Percentiles rank a stretch among this genome's conserved stretches.
These are phyloP conservation scores for Dromococcyx pavoninus DNA, from an alignment of 2,797 vertebrate species.

Conservation along the genomic window DNA sequence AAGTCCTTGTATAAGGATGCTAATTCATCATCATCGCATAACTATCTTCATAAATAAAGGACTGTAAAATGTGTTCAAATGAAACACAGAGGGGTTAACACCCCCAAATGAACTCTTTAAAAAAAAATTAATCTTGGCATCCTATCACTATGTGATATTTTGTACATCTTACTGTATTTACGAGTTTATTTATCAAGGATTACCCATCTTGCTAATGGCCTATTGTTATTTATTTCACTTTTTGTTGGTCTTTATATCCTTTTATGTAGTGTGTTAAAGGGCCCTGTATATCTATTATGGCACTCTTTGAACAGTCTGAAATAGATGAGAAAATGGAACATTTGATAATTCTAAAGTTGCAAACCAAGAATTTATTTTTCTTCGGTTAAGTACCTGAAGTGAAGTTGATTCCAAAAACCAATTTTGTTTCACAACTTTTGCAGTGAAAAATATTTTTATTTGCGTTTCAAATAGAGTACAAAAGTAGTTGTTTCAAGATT, in stretches of 20 bases:
- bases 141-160: slow-evolving; percentile 96
- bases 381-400: slow-evolving; percentile 69
- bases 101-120: slow-evolving; percentile 79
- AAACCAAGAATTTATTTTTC: slow-evolving; percentile 66
- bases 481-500: slow-evolving; percentile 81
- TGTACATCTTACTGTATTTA: slow-evolving; percentile 92
- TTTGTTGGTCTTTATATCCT: slow-evolving; percentile 86
- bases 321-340: slow-evolving; percentile 77
- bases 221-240: slow-evolving; percentile 92
- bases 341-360: slow-evolving; percentile 77
- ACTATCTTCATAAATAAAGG: slow-evolving; percentile 80
- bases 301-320: slow-evolving; percentile 80
- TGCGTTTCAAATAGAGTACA: slow-evolving; percentile 77
- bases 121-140: slow-evolving; percentile 83
- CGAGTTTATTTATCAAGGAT: slow-evolving; percentile 90
- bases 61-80: slow-evolving; percentile 79
- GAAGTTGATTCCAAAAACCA: slow-evolving; percentile 71
- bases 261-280: slow-evolving; percentile 82
- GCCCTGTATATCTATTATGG: slow-evolving; percentile 81
- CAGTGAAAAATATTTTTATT: slow-evolving; percentile 77
- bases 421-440: slow-evolving; percentile 76
- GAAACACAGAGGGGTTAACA: slow-evolving; percentile 78
- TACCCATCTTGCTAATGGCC: slow-evolving; percentile 85
- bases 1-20: slow-evolving; percentile 81
- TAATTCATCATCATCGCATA: slow-evolving; percentile 78